These are phyloP conservation scores for Pangasianodon gigas DNA, from an alignment of 2,113 vertebrate genomes.

Conservation along the genomic window DNA sequence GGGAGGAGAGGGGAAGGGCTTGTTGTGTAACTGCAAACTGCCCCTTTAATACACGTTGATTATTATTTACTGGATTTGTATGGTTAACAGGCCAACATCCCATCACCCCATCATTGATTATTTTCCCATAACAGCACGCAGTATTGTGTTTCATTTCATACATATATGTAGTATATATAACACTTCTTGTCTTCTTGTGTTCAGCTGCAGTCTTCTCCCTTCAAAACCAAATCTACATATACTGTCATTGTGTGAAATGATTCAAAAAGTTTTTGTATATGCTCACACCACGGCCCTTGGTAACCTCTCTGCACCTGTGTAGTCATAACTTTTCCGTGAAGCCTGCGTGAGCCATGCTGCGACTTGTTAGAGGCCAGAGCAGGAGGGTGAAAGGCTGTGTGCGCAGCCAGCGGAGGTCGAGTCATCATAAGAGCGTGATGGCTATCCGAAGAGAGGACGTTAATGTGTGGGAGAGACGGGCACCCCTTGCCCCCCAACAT, in stretches of 20 bases:
- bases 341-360: constrained; percentile 78
- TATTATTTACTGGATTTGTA: not conserved
- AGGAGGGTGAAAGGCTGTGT: constrained; percentile 52
- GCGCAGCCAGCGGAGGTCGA: constrained; percentile 45
- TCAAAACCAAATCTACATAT: constrained; percentile 13
- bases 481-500: constrained; percentile 90
- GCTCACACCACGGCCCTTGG: too few relatives aligned
- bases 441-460: constrained; percentile 92
- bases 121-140: not conserved
- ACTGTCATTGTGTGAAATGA: not conserved
- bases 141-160: not conserved
- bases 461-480: constrained; percentile 92
- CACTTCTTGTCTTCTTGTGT: not conserved
- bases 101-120: not conserved
- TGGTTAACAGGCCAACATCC: not conserved
- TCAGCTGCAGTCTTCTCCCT: constrained; percentile 33
- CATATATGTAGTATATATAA: not conserved
- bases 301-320: not conserved
- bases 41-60: not conserved
- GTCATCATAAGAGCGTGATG: constrained; percentile 77
- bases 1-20: not conserved
- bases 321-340: constrained; percentile 55
- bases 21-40: not conserved
- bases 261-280: not conserved
- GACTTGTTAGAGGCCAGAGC: constrained; percentile 65